Percentiles rank a stretch among this genome's conserved stretches.
These are phyloP conservation scores for Sarcophaga caerulescens DNA, from an alignment of 2,888 invertebrate species.

Conservation along the genomic window DNA sequence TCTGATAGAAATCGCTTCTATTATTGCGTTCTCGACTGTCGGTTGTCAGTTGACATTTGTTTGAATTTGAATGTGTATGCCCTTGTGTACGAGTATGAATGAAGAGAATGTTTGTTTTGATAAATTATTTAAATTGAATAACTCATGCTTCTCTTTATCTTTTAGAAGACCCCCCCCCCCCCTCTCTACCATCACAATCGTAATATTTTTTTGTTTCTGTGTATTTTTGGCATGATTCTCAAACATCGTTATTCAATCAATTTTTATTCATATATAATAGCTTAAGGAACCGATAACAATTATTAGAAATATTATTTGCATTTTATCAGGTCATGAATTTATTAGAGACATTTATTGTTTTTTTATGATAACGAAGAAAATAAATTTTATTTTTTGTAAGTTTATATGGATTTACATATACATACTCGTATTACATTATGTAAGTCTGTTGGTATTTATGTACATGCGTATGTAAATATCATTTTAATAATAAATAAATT, in stretches of 20 bases:
- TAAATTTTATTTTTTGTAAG: not conserved
- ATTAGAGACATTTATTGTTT: not conserved
- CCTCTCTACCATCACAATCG: not conserved
- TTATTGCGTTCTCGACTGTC: no score
- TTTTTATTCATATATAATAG: constrained; percentile 5
- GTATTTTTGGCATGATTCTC: constrained; percentile 1
- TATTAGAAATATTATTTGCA: not conserved
- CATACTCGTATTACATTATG: no score
- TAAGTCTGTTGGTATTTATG: no score
- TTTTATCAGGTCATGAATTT: constrained; percentile 12
- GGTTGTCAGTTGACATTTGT: no score
- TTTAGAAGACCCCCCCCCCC: not conserved
- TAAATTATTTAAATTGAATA: constrained; percentile 28
- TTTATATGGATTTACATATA: no score
- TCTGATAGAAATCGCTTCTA: no score
- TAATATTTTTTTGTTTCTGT: not conserved
- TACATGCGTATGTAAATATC: no score
- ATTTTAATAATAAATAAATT: no score
- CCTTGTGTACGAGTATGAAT: not conserved
- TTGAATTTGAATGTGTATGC: no score
- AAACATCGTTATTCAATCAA: constrained; percentile 22
- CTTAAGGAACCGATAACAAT: constrained; percentile 11
- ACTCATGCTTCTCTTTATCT: not conserved
- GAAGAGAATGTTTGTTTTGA: constrained; percentile 11
- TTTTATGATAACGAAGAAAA: not conserved